Percentiles rank a stretch among this genome's conserved stretches.
Evolutionary conservation across 2,888 invertebrate genomes (phyloP).

Genomic region (Archips crataeganus): DNA sequence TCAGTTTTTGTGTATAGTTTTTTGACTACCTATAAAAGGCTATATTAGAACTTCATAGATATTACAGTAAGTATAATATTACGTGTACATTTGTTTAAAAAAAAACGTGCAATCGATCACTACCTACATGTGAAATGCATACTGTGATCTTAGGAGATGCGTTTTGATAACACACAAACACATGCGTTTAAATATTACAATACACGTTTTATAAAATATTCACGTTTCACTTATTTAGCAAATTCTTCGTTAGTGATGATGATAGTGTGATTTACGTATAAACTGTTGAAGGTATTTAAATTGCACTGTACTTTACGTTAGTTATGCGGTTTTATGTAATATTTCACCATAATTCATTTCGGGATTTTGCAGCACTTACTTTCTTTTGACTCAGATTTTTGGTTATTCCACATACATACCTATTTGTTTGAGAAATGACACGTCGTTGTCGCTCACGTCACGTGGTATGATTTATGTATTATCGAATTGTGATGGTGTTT

Average conservation of each 20-base stretch:
- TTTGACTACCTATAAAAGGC: too few species aligned
- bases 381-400: background rate
- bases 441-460: background rate
- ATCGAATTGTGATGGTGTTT: too few species aligned
- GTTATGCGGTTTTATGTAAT: background rate
- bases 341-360: background rate
- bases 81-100: too few species aligned
- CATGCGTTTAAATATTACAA: background rate
- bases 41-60: too few species aligned
- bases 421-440: background rate
- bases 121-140: background rate
- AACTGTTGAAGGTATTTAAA: slow-evolving; percentile 11
- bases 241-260: slow-evolving; percentile 24
- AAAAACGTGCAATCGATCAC: too few species aligned
- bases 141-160: background rate
- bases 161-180: background rate
- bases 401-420: background rate
- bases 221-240: slow-evolving; percentile 26
- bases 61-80: too few species aligned
- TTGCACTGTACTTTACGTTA: background rate
- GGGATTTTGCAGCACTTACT: background rate
- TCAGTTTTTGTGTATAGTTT: too few species aligned
- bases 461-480: too few species aligned
- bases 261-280: too few species aligned
- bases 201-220: slow-evolving; percentile 9